phyloP scores from a whole-genome alignment of 2,797 vertebrate species.

The Falco berigora region DNA sequence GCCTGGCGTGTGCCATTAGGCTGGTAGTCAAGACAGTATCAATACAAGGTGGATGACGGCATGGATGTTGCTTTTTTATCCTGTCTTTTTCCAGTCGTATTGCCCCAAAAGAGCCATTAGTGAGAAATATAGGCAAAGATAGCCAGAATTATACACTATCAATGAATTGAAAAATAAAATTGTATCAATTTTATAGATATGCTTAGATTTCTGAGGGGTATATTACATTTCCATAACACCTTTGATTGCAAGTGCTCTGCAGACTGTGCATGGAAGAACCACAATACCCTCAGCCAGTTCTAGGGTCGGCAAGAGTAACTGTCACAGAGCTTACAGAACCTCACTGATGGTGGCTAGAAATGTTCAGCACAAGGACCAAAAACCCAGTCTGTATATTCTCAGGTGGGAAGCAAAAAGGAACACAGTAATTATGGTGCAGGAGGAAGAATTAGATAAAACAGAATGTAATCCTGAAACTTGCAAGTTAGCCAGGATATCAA shows the following conservation, averaged over 20 bases:
- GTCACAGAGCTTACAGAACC: neutral
- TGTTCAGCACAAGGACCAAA: neutral
- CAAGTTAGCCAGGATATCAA: neutral
- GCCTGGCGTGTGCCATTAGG: neutral
- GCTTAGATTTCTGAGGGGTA: neutral
- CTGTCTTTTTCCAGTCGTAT: neutral
- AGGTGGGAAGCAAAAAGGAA: neutral
- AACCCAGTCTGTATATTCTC: neutral
- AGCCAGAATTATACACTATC: neutral
- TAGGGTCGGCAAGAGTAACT: neutral
- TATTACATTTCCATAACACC: neutral
- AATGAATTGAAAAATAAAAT: constrained; percentile 5
- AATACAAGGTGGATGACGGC: neutral
- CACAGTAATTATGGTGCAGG: neutral
- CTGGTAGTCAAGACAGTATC: neutral
- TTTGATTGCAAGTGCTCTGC: neutral
- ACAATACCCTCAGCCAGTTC: neutral
- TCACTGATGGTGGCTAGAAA: neutral
- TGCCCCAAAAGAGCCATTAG: neutral
- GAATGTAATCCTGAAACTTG: neutral
- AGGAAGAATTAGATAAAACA: neutral
- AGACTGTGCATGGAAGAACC: neutral
- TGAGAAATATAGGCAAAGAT: neutral
- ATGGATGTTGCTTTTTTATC: neutral
- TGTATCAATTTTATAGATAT: neutral